A percentile compares a stretch with the other conserved stretches of the same genome.
These are phyloP conservation scores for Malaclemys terrapin DNA, from an alignment of 2,113 vertebrate species.

Conservation along the genomic window DNA sequence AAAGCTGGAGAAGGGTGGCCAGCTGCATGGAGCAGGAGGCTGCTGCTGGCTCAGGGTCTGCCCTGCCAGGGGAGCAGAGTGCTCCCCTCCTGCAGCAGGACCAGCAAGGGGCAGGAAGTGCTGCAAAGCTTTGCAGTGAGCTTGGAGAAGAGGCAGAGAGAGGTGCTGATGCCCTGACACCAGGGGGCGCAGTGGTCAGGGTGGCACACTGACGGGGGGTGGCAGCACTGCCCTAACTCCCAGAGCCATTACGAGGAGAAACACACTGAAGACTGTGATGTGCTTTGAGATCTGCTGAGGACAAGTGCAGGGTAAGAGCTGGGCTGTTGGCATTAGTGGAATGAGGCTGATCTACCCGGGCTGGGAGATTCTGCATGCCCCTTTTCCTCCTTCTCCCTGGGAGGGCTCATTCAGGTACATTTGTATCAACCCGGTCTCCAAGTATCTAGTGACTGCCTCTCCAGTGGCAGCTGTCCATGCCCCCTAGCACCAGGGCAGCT, in stretches of 20 bases:
- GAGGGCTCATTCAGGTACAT: neutral
- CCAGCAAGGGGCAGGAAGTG: too few species aligned
- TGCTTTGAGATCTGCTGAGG: too few species aligned
- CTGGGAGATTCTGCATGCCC: neutral
- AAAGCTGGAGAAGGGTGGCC: neutral
- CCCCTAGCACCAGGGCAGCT: neutral
- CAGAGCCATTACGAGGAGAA: neutral
- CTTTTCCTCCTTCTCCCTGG: too few species aligned
- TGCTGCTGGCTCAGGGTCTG: too few species aligned
- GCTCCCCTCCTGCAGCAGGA: too few species aligned
- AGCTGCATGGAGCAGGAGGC: too few species aligned
- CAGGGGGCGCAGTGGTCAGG: too few species aligned
- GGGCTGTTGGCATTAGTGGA: neutral
- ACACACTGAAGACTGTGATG: neutral
- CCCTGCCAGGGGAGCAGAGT: too few species aligned
- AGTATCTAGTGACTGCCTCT: neutral
- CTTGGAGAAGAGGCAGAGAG: neutral
- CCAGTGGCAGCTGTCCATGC: neutral
- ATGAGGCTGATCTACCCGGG: neutral
- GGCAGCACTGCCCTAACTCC: too few species aligned
- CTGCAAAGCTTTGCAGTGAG: neutral
- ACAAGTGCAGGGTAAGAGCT: neutral
- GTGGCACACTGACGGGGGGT: too few species aligned
- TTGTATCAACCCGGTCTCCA: neutral
- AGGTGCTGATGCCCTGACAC: neutral